These are phyloP conservation scores for Cyprinodon diabolis DNA, from an alignment of 2,797 vertebrate genomes.

Conservation along the genomic window DNA sequence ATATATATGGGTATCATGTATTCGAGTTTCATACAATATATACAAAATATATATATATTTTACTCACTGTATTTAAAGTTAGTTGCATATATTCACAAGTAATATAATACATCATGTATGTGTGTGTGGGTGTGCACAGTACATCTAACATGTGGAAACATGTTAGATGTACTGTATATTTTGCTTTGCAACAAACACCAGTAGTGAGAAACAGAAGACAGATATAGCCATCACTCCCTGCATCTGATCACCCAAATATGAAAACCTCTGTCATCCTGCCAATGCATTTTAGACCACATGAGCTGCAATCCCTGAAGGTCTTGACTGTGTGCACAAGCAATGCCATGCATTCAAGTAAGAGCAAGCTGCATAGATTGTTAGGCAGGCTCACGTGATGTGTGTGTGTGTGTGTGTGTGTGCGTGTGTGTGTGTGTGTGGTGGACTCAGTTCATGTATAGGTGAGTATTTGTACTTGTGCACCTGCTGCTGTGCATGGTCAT, in stretches of 20 bases:
- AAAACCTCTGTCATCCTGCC: conserved; percentile 73
- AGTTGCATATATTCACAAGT: no score
- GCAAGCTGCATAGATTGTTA: conserved; percentile 35
- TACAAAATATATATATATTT: no score
- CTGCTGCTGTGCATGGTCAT: conserved; percentile 20
- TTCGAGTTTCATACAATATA: no score
- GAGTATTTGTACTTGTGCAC: conserved; percentile 33
- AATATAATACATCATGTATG: no score
- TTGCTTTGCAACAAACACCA: conserved; percentile 8
- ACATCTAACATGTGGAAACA: no score
- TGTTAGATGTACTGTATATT: no score
- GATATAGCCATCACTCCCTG: conserved; percentile 66
- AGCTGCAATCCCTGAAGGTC: conserved; percentile 54
- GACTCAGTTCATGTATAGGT: conserved; percentile 30
- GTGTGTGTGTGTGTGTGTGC: conserved; percentile 10
- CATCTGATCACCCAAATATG: conserved; percentile 71
- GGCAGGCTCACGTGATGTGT: conserved; percentile 25
- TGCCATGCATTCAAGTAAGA: conserved; percentile 35
- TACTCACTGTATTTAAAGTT: no score
- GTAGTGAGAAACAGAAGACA: conserved; percentile 61
- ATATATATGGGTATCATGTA: no score
- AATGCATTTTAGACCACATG: conserved; percentile 64
- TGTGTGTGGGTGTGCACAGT: no score
- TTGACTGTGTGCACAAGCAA: conserved; percentile 40
- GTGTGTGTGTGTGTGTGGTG: conserved; percentile 28